Conservation (phyloP, 2,888 invertebrate genomes). For the Drosophila quasianomalipes region DNA sequence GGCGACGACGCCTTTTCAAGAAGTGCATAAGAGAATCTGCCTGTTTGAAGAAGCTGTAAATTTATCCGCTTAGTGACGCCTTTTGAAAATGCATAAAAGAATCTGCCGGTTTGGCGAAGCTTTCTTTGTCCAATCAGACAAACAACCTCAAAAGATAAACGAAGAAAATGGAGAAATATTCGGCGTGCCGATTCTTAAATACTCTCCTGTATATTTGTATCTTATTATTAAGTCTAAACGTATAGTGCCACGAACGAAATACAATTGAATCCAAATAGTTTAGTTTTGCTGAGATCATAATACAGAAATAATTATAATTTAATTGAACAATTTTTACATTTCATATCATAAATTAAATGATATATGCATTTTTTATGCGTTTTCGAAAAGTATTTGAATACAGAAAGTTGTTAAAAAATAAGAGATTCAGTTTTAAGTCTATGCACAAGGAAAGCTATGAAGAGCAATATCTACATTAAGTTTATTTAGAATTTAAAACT, state of each 20-base stretch:
- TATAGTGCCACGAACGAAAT: background rate
- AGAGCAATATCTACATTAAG: background rate
- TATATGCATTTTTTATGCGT: background rate
- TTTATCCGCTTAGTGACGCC: slow-evolving; percentile 7
- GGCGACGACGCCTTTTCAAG: background rate
- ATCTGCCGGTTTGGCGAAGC: slow-evolving; percentile 3
- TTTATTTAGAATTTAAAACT: background rate
- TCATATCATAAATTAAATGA: background rate
- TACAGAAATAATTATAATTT: background rate
- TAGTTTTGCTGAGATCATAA: background rate
- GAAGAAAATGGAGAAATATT: background rate
- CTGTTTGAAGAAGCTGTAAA: slow-evolving; percentile 9
- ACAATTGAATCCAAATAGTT: background rate
- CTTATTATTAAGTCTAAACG: background rate
- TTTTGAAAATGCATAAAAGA: slow-evolving; percentile 1
- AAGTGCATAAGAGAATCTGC: slow-evolving; percentile 6
- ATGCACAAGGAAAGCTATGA: background rate
- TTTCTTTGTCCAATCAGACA: slow-evolving; percentile 37
- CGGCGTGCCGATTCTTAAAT: slow-evolving; percentile 2
- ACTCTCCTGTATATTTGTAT: background rate
- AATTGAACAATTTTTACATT: background rate
- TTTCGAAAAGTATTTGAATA: background rate
- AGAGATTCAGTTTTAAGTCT: background rate
- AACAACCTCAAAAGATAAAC: slow-evolving; percentile 10
- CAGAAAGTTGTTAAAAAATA: background rate